These are phyloP conservation scores for Thalassarche chlororhynchos DNA, from an alignment of 2,113 vertebrate genomes.

Conservation along the genomic window DNA sequence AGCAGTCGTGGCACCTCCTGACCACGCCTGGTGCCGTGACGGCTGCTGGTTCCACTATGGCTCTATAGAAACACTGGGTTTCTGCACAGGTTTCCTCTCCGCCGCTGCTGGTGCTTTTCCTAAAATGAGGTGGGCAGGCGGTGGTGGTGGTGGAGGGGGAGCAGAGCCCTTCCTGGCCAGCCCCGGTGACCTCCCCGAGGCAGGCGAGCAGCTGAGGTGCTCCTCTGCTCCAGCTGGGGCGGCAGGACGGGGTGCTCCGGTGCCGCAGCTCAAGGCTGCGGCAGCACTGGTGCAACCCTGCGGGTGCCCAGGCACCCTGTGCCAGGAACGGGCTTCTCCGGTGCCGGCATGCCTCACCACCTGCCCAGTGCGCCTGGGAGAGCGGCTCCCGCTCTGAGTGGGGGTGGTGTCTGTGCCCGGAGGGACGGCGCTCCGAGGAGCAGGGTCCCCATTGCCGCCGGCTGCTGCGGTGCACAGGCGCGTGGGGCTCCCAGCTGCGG, in stretches of 20 bases:
- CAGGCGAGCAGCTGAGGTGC: background rate
- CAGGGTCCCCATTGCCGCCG: too few species aligned
- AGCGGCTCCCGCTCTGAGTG: background rate
- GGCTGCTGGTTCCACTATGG: background rate
- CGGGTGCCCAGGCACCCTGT: too few species aligned
- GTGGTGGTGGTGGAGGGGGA: too few species aligned
- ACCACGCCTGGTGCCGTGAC: fast-evolving
- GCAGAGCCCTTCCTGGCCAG: background rate
- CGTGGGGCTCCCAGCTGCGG: background rate
- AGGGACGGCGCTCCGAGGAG: background rate
- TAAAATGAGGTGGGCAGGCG: background rate
- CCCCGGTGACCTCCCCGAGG: background rate
- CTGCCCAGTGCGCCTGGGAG: background rate
- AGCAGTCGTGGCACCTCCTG: background rate
- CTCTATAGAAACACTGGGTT: too few species aligned
- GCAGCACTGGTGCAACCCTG: background rate
- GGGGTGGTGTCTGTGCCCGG: background rate
- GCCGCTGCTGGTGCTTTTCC: background rate
- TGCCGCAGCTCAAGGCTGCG: background rate
- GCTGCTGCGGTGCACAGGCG: fast-evolving
- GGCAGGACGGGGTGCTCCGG: background rate
- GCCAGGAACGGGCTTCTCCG: background rate
- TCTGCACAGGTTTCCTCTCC: background rate
- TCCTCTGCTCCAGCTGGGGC: background rate
- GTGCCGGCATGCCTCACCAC: background rate